Conservation (phyloP, 2,797 vertebrate genomes). For the Danionella dracula region DNA sequence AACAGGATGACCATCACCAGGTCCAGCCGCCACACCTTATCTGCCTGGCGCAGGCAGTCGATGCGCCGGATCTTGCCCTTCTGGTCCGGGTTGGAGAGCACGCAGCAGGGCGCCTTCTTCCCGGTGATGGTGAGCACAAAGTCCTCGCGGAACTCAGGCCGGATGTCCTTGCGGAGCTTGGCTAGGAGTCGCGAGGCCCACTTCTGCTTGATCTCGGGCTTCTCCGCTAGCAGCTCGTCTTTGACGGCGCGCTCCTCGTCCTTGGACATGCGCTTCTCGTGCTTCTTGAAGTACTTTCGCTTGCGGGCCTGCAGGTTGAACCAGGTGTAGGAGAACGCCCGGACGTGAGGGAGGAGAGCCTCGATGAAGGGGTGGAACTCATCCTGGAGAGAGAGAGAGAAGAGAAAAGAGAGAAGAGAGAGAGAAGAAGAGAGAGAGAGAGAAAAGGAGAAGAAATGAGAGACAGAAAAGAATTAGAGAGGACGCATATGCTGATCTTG, state of each 20-base stretch:
- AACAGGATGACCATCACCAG: slow-evolving; percentile 97
- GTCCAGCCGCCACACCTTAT: slow-evolving; percentile 95
- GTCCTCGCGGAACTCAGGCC: slow-evolving; percentile 92
- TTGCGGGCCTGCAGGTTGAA: slow-evolving; percentile 95
- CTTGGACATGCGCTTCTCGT: slow-evolving; percentile 93
- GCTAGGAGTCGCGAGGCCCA: slow-evolving; percentile 90
- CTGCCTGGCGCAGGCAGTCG: slow-evolving; percentile 91
- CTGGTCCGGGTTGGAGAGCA: slow-evolving; percentile 93
- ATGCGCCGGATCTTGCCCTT: slow-evolving; percentile 95
- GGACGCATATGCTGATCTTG: slow-evolving; percentile 28
- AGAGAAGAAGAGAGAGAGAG: slow-evolving; percentile 44
- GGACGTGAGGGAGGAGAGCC: slow-evolving; percentile 89
- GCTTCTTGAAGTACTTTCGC: slow-evolving; percentile 96
- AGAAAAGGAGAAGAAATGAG: slow-evolving; percentile 58
- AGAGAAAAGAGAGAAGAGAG: slow-evolving; percentile 50
- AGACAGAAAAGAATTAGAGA: slow-evolving; percentile 64
- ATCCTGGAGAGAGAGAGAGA: slow-evolving; percentile 78
- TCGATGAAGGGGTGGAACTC: slow-evolving; percentile 96
- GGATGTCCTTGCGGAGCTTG: slow-evolving; percentile 93
- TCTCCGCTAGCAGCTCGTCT: slow-evolving; percentile 88
- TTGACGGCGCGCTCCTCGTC: slow-evolving; percentile 91
- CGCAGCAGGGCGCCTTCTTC: slow-evolving; percentile 89
- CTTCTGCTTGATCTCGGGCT: slow-evolving; percentile 84
- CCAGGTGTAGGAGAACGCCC: slow-evolving; percentile 93
- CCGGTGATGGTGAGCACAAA: slow-evolving; percentile 94